phyloP scores from a whole-genome alignment of 1,140 invertebrate genomes.

The Aphis craccivora region DNA sequence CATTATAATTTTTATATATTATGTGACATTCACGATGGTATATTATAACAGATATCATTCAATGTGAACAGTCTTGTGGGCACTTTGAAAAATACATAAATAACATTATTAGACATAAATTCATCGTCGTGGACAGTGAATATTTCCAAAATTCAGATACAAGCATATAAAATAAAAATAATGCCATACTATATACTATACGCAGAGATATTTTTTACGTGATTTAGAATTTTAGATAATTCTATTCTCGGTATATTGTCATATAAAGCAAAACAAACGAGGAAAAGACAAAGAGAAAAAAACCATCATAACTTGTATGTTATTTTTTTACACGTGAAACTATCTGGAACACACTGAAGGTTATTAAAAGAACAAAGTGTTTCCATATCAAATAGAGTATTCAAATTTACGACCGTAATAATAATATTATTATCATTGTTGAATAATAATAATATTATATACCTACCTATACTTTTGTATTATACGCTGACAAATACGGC shows the following conservation, averaged over 20 bases:
- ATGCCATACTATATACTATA: neutral
- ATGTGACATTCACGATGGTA: neutral
- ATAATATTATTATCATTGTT: constrained; percentile 19
- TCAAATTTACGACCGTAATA: constrained; percentile 21
- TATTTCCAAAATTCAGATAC: neutral
- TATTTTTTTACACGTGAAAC: neutral
- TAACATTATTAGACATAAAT: neutral
- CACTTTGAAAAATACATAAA: constrained; percentile 21
- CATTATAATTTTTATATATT: constrained; percentile 4
- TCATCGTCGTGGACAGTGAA: neutral
- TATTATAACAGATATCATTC: constrained; percentile 25
- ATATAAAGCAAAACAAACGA: neutral
- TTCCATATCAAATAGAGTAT: neutral
- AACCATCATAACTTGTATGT: neutral
- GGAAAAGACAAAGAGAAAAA: constrained; percentile 4
- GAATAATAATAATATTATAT: constrained; percentile 17
- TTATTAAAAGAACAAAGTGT: constrained; percentile 24
- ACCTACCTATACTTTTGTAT: neutral
- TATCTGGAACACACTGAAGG: neutral
- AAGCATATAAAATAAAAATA: neutral
- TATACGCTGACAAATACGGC: neutral
- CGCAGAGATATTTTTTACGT: neutral
- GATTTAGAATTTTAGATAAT: constrained; percentile 23
- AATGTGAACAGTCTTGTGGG: neutral
- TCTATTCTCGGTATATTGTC: neutral